Percentiles rank a stretch among this genome's conserved stretches.
phyloP scores from a whole-genome alignment of 2,113 vertebrate species.

The Fulmarus glacialis region DNA sequence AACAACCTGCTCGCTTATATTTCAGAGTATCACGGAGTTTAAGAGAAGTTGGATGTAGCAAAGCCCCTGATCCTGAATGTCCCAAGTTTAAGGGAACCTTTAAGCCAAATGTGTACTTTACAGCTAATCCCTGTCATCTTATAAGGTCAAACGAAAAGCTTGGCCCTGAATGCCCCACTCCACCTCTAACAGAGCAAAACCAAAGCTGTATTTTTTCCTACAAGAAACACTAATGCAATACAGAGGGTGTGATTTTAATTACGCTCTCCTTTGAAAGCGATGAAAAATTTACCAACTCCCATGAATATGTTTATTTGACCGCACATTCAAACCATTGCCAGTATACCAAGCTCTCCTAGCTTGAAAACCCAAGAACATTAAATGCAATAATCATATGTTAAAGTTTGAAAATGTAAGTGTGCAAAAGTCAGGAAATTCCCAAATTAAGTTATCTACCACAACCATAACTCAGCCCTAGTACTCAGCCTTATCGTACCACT shows the following conservation, averaged over 20 bases:
- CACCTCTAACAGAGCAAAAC: background rate
- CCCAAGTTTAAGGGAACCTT: background rate
- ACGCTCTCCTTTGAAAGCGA: background rate
- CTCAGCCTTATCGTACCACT: background rate
- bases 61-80: accelerated
- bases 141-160: background rate
- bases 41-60: background rate
- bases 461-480: background rate
- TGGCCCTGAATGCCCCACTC: background rate
- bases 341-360: background rate
- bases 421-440: conserved; percentile 52
- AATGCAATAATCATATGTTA: background rate
- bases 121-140: background rate
- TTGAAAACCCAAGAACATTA: background rate
- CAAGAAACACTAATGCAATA: background rate
- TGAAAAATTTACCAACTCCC: background rate
- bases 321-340: background rate
- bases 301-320: background rate
- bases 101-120: background rate
- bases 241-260: background rate
- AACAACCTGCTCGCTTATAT: background rate
- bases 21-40: background rate
- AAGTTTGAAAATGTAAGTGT: background rate
- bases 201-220: background rate
- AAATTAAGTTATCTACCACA: conserved; percentile 38